A percentile compares a stretch with the other conserved stretches of the same genome.
phyloP scores from a whole-genome alignment of 2,888 invertebrate genomes.

The Eupithecia subumbrata region DNA sequence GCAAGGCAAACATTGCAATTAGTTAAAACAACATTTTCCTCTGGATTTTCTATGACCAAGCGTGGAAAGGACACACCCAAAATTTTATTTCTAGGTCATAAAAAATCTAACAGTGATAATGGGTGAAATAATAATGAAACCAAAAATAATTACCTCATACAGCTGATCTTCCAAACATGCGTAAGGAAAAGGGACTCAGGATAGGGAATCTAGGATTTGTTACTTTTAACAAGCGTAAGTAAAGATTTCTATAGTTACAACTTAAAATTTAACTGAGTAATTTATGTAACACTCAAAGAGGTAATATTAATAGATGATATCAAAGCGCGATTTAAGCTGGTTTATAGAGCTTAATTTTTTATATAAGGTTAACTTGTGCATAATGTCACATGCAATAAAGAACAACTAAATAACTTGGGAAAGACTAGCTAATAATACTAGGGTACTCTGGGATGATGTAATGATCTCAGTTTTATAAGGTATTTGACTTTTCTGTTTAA shows the following conservation, averaged over 20 bases:
- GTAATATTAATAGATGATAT: background rate
- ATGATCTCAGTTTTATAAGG: background rate
- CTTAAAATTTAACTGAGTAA: background rate
- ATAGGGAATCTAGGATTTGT: slow-evolving; percentile 59
- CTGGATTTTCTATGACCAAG: background rate
- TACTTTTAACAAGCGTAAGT: slow-evolving; percentile 52
- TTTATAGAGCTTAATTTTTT: background rate
- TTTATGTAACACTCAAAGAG: background rate
- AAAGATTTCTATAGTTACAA: background rate
- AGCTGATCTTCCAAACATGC: slow-evolving; percentile 80
- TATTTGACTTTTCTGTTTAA: background rate
- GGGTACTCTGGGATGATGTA: too few relatives aligned
- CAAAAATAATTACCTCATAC: slow-evolving; percentile 72
- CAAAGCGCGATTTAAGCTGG: background rate
- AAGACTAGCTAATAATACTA: background rate
- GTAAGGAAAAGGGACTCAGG: slow-evolving; percentile 62
- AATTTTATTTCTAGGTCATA: slow-evolving; percentile 3
- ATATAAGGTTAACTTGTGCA: background rate
- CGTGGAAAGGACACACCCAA: background rate
- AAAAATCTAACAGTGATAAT: slow-evolving; percentile 20
- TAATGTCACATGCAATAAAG: background rate
- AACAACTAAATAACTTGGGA: background rate
- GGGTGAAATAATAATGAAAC: slow-evolving; percentile 53
- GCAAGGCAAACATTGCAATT: background rate
- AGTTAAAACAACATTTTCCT: background rate